These are phyloP conservation scores for Tamandua tetradactyla DNA, from an alignment of 2,797 vertebrate genomes.

Conservation along the genomic window DNA sequence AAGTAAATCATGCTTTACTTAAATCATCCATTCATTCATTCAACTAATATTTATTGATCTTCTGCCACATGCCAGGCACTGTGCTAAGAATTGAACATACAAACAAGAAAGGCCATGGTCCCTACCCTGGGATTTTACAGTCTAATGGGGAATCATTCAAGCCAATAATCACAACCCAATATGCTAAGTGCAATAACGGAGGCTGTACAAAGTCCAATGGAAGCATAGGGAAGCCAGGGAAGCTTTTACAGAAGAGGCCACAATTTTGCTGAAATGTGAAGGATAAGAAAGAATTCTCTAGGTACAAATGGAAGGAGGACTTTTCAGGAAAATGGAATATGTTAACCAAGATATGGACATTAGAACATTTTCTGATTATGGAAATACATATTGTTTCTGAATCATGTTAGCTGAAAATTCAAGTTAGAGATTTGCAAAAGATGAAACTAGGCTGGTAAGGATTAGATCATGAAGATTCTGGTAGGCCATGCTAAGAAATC, in stretches of 20 bases:
- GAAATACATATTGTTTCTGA: constrained; percentile 17
- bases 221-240: not conserved
- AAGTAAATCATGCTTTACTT: not conserved
- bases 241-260: constrained; percentile 22
- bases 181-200: not conserved
- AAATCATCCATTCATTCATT: not conserved
- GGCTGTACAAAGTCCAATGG: not conserved
- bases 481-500: not conserved
- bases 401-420: constrained; percentile 33
- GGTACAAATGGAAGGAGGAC: not conserved
- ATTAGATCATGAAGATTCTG: constrained; percentile 30
- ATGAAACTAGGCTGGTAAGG: not conserved
- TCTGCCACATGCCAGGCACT: not conserved
- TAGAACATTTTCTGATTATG: not conserved
- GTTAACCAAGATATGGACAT: not conserved
- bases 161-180: not conserved
- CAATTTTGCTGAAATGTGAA: constrained; percentile 1
- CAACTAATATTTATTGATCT: not conserved
- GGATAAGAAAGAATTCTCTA: constrained; percentile 26
- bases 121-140: constrained; percentile 4
- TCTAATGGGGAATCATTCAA: not conserved
- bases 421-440: constrained; percentile 22
- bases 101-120: constrained; percentile 15
- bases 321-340: not conserved
- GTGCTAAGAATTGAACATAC: not conserved